A percentile compares a stretch with the other conserved stretches of the same genome.
These are phyloP conservation scores for Notamacropus eugenii DNA, from an alignment of 2,797 vertebrate genomes.

Conservation along the genomic window DNA sequence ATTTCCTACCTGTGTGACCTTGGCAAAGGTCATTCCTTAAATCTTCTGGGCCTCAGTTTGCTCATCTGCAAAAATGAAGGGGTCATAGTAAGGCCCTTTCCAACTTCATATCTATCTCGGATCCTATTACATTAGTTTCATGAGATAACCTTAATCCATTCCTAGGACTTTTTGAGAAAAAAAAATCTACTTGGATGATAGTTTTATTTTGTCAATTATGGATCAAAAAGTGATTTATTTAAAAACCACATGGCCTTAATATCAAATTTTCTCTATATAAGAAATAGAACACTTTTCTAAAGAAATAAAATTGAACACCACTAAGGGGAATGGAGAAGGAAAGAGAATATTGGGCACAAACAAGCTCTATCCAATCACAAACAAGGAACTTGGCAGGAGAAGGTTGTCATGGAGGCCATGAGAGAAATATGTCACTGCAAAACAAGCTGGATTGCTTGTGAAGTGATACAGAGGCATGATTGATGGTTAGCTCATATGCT, in stretches of 20 bases:
- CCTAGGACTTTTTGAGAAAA: background rate
- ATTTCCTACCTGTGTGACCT: background rate
- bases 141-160: background rate
- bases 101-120: background rate
- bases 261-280: background rate
- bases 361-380: background rate
- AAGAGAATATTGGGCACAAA: background rate
- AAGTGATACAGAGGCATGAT: background rate
- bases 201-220: background rate
- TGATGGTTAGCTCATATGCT: background rate
- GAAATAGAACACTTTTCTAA: background rate
- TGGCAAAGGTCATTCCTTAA: background rate
- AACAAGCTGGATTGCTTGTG: background rate
- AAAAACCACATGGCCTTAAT: background rate
- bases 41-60: background rate
- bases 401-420: background rate
- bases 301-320: background rate
- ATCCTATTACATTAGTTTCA: background rate
- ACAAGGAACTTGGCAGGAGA: background rate
- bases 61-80: background rate
- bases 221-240: background rate
- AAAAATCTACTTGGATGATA: background rate
- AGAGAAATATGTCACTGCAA: background rate
- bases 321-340: background rate
- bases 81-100: background rate